These are phyloP conservation scores for Prochilodus magdalenae DNA, from an alignment of 2,113 vertebrate species.

Conservation along the genomic window DNA sequence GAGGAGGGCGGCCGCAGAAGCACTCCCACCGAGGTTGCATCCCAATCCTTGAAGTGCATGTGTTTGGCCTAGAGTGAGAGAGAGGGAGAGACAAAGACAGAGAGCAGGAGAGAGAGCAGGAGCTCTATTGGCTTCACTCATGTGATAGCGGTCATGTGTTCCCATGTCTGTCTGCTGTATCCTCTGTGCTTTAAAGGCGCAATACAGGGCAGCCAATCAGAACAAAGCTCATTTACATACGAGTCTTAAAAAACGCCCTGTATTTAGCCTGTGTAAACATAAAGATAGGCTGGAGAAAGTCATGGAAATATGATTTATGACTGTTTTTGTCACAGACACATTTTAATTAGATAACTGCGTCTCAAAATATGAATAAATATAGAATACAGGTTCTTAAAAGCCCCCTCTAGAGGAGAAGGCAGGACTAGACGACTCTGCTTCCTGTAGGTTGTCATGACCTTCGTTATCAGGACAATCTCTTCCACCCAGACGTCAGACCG, in stretches of 20 bases:
- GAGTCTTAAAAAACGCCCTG: no score
- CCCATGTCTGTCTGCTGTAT: conserved; percentile 7
- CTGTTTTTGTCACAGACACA: no score
- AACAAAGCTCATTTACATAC: no score
- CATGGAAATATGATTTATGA: no score
- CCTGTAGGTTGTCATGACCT: neutral
- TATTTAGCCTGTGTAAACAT: no score
- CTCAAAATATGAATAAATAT: no score
- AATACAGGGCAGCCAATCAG: no score
- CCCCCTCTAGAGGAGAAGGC: no score
- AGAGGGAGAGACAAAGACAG: conserved; percentile 11
- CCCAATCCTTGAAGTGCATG: conserved; percentile 19
- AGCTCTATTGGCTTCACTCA: conserved; percentile 6
- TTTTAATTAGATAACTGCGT: no score
- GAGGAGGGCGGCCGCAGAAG: neutral
- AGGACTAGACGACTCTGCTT: neutral
- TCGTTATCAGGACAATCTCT: neutral
- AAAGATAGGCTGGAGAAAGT: no score
- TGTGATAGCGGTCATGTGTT: conserved; percentile 45
- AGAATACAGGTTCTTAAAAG: no score
- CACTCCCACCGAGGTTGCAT: conserved; percentile 1
- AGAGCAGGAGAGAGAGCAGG: conserved; percentile 15
- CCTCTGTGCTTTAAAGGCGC: no score
- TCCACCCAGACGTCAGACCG: neutral
- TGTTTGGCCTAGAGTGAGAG: conserved; percentile 29